Conservation (phyloP, 2,113 vertebrate species). For the Pristiophorus japonicus region DNA sequence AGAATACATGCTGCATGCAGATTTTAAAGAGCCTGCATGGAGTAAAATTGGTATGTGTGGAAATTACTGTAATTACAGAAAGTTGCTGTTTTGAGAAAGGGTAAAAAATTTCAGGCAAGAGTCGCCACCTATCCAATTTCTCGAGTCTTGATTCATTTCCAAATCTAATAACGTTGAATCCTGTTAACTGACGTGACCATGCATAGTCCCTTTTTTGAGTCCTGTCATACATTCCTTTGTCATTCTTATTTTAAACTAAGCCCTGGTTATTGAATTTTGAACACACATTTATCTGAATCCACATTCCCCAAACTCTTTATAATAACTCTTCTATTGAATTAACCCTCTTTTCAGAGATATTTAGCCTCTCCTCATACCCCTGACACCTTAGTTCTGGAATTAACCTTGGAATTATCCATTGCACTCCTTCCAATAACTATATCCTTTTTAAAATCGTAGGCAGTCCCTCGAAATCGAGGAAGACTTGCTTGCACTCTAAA, state of each 20-base stretch:
- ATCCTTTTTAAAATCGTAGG: background rate
- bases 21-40: background rate
- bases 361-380: background rate
- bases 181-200: background rate
- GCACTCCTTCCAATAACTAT: background rate
- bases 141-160: background rate
- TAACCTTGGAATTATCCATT: background rate
- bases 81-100: background rate
- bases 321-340: background rate
- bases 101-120: background rate
- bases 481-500: no score
- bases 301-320: background rate
- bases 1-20: background rate
- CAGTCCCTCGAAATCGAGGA: no score
- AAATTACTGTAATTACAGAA: background rate
- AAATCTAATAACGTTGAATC: background rate
- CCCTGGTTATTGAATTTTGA: background rate
- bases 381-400: background rate
- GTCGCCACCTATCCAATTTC: background rate
- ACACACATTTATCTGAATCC: background rate
- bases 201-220: background rate
- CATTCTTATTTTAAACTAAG: background rate
- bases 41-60: background rate
- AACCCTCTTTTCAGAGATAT: background rate
- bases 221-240: background rate